phyloP scores from a whole-genome alignment of 2,888 invertebrate genomes.

The Lithophane leautieri region DNA sequence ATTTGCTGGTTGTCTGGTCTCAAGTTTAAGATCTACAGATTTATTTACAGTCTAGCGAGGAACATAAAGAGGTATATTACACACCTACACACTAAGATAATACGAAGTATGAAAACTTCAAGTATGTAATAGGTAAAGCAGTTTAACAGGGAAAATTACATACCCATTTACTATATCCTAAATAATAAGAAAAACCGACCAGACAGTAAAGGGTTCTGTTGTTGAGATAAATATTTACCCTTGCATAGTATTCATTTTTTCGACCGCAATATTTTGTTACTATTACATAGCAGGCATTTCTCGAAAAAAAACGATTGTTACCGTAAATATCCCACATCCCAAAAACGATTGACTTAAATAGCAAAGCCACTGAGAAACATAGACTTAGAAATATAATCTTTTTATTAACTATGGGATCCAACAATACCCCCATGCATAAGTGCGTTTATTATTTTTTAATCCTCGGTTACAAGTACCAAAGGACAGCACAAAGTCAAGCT shows the following conservation, averaged over 20 bases:
- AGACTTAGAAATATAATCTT: no score
- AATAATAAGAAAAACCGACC: neutral
- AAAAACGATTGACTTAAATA: no score
- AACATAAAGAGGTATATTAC: neutral
- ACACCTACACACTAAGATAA: neutral
- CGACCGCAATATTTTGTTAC: no score
- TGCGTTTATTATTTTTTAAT: no score
- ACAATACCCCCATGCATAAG: no score
- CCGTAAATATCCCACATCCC: no score
- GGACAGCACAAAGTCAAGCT: no score
- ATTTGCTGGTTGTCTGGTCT: slow-evolving; percentile 66
- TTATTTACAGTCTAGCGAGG: slow-evolving; percentile 20
- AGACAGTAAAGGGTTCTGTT: neutral
- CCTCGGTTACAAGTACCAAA: no score
- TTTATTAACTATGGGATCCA: no score
- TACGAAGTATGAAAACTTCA: neutral
- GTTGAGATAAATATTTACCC: neutral
- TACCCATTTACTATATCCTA: neutral
- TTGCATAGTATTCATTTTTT: neutral
- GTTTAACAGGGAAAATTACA: neutral
- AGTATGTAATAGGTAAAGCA: neutral
- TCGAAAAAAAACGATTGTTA: no score
- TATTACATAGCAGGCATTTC: neutral
- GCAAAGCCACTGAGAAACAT: no score
- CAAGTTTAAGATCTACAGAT: slow-evolving; percentile 23